These are phyloP conservation scores for Pteronotus mesoamericanus DNA, from an alignment of 2,797 vertebrate species.

Conservation along the genomic window DNA sequence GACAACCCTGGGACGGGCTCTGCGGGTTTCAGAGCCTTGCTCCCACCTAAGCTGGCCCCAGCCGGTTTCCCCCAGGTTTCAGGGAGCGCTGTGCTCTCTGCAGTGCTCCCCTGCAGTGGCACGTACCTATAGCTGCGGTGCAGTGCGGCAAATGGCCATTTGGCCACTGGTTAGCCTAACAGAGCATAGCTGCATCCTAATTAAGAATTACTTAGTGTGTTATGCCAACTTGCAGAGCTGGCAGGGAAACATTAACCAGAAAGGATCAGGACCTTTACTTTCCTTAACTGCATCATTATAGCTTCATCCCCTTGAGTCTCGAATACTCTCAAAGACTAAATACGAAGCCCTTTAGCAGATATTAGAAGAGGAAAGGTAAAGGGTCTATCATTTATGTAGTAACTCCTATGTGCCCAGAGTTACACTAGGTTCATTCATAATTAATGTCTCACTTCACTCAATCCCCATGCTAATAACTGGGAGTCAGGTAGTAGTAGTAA, in stretches of 20 bases:
- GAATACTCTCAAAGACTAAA: conserved; percentile 21
- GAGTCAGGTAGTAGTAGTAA: background rate
- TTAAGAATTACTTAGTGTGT: conserved; percentile 51
- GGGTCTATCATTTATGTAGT: background rate
- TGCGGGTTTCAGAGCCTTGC: too few species aligned
- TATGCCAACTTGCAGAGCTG: conserved; percentile 38
- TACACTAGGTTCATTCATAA: background rate
- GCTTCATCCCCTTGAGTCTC: conserved; percentile 12
- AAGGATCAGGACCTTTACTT: background rate
- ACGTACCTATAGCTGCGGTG: too few species aligned
- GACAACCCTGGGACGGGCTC: too few species aligned
- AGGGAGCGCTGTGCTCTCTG: too few species aligned
- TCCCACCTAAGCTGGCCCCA: too few species aligned
- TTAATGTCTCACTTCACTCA: background rate
- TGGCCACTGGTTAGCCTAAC: conserved; percentile 41
- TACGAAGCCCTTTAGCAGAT: background rate
- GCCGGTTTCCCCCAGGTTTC: too few species aligned
- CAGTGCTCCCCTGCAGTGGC: too few species aligned
- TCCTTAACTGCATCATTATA: conserved; percentile 6
- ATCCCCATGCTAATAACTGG: background rate
- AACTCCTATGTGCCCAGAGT: background rate
- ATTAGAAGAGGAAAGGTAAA: background rate
- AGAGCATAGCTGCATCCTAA: conserved; percentile 33
- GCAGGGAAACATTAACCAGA: conserved; percentile 29
- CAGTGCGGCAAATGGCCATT: too few species aligned